A percentile compares a stretch with the other conserved stretches of the same genome.
phyloP scores from a whole-genome alignment of 2,797 vertebrate genomes.

The Craterocephalus amniculus region DNA sequence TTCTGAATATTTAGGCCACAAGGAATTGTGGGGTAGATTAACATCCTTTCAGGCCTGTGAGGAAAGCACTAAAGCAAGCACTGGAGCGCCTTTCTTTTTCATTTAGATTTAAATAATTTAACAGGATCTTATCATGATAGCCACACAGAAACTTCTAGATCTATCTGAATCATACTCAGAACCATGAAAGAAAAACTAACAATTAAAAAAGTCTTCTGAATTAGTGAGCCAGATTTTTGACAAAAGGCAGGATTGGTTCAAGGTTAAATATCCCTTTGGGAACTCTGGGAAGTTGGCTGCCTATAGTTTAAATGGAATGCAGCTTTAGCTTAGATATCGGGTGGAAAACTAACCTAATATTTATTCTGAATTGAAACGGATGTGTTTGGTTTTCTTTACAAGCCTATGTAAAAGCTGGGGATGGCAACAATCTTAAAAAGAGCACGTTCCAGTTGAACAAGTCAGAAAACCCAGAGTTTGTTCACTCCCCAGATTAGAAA shows the following conservation, averaged over 20 bases:
- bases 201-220: neutral
- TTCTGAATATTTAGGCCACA: too few species aligned
- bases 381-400: neutral
- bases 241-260: neutral
- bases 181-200: neutral
- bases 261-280: neutral
- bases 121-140: neutral
- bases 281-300: neutral
- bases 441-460: neutral
- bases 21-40: too few species aligned
- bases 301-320: neutral
- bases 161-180: neutral
- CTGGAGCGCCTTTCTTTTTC: too few species aligned
- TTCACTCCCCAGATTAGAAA: neutral
- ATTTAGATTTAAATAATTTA: neutral
- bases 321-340: slow-evolving; percentile 12
- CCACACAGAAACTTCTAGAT: too few species aligned
- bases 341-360: neutral
- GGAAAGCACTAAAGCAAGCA: too few species aligned
- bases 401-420: neutral
- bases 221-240: neutral
- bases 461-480: neutral
- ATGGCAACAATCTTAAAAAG: neutral
- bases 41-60: too few species aligned
- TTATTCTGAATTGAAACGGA: neutral